Conservation (phyloP, 2,113 vertebrate species). For the Dunckerocampus dactyliophorus region DNA sequence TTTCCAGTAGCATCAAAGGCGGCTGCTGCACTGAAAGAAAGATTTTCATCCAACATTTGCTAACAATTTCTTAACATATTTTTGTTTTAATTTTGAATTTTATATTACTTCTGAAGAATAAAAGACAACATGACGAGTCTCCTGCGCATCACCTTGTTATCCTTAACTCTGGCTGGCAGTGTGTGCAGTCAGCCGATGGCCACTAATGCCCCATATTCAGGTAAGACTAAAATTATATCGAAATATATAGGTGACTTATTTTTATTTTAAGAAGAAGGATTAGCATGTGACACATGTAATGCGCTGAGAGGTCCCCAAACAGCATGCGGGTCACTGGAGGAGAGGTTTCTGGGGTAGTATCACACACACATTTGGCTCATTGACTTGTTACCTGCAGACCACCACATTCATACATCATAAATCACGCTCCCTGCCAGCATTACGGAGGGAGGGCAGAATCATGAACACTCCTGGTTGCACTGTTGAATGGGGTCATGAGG, state of each 20-base stretch:
- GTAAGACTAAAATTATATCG: conserved; percentile 69
- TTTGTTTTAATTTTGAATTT: conserved; percentile 10
- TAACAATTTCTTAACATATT: neutral
- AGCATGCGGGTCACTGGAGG: conserved; percentile 51
- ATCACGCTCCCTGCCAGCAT: conserved; percentile 32
- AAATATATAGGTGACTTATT: neutral
- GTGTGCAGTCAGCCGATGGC: conserved; percentile 62
- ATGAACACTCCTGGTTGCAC: conserved; percentile 19
- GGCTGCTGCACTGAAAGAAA: conserved; percentile 47
- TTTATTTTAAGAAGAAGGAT: neutral
- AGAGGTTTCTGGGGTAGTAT: conserved; percentile 47
- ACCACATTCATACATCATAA: conserved; percentile 38
- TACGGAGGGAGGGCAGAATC: conserved; percentile 20
- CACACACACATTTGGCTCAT: conserved; percentile 37
- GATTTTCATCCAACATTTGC: conserved; percentile 16
- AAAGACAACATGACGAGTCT: conserved; percentile 81
- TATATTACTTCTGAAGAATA: conserved; percentile 61
- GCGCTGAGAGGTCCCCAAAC: conserved; percentile 26
- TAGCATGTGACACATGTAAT: conserved; percentile 19
- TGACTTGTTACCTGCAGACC: conserved; percentile 44
- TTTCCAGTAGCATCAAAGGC: conserved; percentile 67
- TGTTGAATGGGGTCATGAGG: conserved; percentile 22
- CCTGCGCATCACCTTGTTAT: conserved; percentile 83
- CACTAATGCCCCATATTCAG: conserved; percentile 70
- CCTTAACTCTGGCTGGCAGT: conserved; percentile 80